phyloP scores from a whole-genome alignment of 92 coral and sea anemone species.

The Palythoa grandis region DNA sequence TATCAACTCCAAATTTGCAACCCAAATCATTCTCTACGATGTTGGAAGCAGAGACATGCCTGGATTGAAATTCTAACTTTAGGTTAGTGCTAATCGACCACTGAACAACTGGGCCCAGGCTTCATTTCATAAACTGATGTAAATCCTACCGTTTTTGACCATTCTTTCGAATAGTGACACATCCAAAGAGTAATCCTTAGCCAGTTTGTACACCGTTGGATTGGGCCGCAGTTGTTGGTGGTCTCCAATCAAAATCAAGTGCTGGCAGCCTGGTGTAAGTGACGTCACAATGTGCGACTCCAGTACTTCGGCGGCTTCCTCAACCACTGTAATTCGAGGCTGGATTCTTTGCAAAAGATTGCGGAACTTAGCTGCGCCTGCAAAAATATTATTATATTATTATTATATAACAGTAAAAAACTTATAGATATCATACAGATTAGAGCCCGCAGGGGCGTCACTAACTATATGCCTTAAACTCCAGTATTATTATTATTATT shows the following conservation, averaged over 20 bases:
- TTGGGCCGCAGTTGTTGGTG: slow-evolving; percentile 94
- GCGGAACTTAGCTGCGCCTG: slow-evolving; percentile 92
- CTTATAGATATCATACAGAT: no score
- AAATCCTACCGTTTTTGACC: slow-evolving; percentile 53
- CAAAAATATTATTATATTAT: no score
- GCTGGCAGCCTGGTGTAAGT: slow-evolving; percentile 85
- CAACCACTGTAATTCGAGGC: slow-evolving; percentile 89
- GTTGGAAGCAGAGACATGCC: no score
- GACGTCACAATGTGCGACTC: slow-evolving; percentile 95
- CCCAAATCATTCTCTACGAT: no score
- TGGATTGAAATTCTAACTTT: no score
- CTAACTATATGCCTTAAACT: no score
- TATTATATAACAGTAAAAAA: no score
- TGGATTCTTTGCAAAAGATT: slow-evolving; percentile 69
- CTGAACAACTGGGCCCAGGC: not conserved
- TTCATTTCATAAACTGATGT: not conserved
- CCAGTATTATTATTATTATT: no score
- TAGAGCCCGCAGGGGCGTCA: not conserved
- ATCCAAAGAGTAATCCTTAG: slow-evolving; percentile 75
- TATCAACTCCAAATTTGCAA: no score
- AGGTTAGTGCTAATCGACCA: not conserved
- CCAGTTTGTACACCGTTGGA: slow-evolving; percentile 80
- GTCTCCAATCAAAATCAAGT: slow-evolving; percentile 94
- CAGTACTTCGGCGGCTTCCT: slow-evolving; percentile 95
- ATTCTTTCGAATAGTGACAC: slow-evolving; percentile 90